Conservation (phyloP, 2,888 invertebrate species). For the Orthosia cruda region DNA sequence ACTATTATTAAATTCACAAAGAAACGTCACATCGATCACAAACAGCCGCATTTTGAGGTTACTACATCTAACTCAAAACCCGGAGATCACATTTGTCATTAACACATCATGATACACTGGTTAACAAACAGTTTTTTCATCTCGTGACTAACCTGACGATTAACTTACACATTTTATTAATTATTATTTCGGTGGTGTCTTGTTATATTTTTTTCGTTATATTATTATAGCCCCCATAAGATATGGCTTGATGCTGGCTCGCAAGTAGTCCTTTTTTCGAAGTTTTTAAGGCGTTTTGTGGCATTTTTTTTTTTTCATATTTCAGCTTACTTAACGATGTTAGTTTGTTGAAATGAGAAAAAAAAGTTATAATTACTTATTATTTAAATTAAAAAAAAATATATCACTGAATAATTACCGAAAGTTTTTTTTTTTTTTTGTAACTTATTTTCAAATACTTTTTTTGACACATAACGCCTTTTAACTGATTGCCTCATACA, state of each 20-base stretch:
- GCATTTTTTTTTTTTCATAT: not conserved
- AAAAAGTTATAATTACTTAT: not conserved
- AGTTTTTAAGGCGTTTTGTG: conserved; percentile 57
- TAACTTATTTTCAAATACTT: not conserved
- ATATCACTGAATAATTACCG: not conserved
- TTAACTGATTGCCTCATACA: conserved; percentile 37
- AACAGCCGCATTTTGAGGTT: not conserved
- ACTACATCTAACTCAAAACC: not conserved
- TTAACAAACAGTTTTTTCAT: conserved; percentile 57
- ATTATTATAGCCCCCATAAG: conserved; percentile 48
- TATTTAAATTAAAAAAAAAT: not conserved
- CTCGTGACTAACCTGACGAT: conserved; percentile 62
- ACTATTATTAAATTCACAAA: not conserved
- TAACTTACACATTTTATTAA: conserved; percentile 48
- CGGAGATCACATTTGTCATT: conserved; percentile 34
- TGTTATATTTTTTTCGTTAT: conserved; percentile 59
- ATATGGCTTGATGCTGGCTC: conserved; percentile 66
- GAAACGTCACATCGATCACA: conserved; percentile 25
- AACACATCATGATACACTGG: conserved; percentile 46
- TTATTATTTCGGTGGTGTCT: conserved; percentile 65
- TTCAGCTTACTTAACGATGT: not conserved
- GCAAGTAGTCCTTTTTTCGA: conserved; percentile 55
- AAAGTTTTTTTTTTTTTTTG: too few species aligned
- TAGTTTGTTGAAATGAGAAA: not conserved
- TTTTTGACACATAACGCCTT: conserved; percentile 44